Evolutionary conservation across 92 coral and sea anemone species (phyloP).

Genomic region (Blastomussa wellsi): DNA sequence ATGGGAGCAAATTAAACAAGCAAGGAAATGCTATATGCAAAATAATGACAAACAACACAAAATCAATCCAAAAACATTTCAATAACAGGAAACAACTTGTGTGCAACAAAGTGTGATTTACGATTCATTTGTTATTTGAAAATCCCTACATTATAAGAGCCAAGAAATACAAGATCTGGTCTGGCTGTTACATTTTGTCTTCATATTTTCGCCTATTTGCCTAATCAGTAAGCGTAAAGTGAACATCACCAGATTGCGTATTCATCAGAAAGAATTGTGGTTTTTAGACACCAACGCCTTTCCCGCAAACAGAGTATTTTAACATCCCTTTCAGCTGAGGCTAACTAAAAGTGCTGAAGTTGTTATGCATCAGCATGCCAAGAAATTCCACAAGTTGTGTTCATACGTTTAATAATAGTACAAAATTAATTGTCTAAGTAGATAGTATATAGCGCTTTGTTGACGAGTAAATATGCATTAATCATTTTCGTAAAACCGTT

Average conservation of each 20-base stretch:
- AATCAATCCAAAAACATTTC: too few relatives aligned
- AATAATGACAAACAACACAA: not conserved
- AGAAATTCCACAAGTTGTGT: not conserved
- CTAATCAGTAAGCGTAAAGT: not conserved
- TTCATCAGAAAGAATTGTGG: slow-evolving; percentile 1
- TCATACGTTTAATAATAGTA: not conserved
- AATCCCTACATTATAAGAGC: not conserved
- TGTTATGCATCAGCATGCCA: not conserved
- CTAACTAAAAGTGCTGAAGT: not conserved
- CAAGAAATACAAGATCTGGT: too few relatives aligned
- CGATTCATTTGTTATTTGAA: not conserved
- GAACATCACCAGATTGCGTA: not conserved
- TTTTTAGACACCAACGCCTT: slow-evolving; percentile 17
- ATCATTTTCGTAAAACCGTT: not conserved
- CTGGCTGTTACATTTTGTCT: too few relatives aligned
- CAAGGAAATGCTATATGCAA: not conserved
- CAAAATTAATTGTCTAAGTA: not conserved
- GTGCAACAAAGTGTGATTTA: not conserved
- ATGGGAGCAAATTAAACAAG: not conserved
- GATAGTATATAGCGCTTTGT: not conserved
- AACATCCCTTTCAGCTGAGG: not conserved
- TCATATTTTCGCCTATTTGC: not conserved
- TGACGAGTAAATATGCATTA: not conserved
- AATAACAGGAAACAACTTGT: not conserved
- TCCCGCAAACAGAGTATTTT: not conserved